Evolutionary conservation across 23 tunicate species (phyloP), one percentile per base, ranked within the genome.

Genomic region (Aplidium turbinatum): DNA sequence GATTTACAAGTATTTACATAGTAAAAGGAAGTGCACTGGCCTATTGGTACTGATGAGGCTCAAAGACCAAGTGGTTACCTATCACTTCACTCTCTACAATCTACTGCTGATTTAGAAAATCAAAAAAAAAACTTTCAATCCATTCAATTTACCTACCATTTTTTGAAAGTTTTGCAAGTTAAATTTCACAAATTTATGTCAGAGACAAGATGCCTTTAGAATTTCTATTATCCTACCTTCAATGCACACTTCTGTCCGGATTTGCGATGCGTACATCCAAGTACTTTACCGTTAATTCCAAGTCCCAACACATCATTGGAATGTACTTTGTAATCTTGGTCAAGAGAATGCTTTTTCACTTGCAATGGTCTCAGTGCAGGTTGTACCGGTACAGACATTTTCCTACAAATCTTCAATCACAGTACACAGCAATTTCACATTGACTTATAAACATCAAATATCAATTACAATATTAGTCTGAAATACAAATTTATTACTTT

Each of bases 231-330:
- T 4, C 50, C n/a, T 48, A 75, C 89, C 74, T 89, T 89, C 25
- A 89, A 63, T 24, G 96, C 96, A 76, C 87, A 80, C 70, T 81
- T 89, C 35, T 82, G 83, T 27, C 96, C 96, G 1, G 96, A 68
- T 26, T 39, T 72, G 35, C 77, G 48, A 31, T 89, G 63, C 19
- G 81, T 89, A 56, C 96, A 89, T 2, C 75, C 96, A 11, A 89
- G 58, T 0, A 89, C 96, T 70, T 89, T 89, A 3, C 96, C 96
- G 76, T 82, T 89, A 19, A 89, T 89, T 32, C 96, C 96, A 0
- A 89, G 45, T 6, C 96, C 96, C 31, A 89, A 68, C 31, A 89
- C 81, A 57, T 89, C 84, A 11, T 76, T 69, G 9, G 83, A 33
- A 51, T 75, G 42, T 1, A 89, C 87, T 47, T 61, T 42, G 62